phyloP scores from a whole-genome alignment of 2,888 invertebrate species.

The Rhodophaea formosa region DNA sequence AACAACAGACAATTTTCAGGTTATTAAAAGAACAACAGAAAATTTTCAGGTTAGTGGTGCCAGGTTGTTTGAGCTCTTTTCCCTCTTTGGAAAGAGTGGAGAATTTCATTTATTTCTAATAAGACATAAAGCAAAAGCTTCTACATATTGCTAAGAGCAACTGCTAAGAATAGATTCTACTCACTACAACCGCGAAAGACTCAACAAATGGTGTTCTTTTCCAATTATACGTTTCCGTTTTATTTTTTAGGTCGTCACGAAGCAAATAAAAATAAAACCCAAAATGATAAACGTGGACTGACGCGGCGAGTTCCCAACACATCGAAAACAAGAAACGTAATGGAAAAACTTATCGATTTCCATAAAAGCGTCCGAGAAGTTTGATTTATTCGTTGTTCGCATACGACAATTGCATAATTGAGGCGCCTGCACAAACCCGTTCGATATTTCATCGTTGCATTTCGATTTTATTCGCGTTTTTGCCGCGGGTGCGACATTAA shows the following conservation, averaged over 20 bases:
- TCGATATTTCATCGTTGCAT: slow-evolving; percentile 64
- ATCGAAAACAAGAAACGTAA: slow-evolving; percentile 14
- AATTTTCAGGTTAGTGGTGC: too few species aligned
- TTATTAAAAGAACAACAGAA: too few species aligned
- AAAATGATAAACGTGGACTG: background rate
- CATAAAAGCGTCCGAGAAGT: slow-evolving; percentile 24
- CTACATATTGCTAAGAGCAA: too few species aligned
- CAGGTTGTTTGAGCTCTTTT: too few species aligned
- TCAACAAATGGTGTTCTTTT: slow-evolving; percentile 6
- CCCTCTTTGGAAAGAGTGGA: too few species aligned
- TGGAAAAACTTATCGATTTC: slow-evolving; percentile 15
- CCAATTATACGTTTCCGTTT: slow-evolving; percentile 8
- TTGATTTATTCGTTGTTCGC: slow-evolving; percentile 51
- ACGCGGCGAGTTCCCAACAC: slow-evolving; percentile 11
- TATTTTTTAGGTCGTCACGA: slow-evolving; percentile 9
- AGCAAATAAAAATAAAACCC: slow-evolving; percentile 10
- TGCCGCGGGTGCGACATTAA: slow-evolving; percentile 68
- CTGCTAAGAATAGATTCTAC: background rate
- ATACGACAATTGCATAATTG: slow-evolving; percentile 59
- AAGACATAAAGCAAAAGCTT: too few species aligned
- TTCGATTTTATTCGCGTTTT: slow-evolving; percentile 69
- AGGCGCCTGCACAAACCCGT: slow-evolving; percentile 64
- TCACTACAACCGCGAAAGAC: background rate
- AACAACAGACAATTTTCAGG: too few species aligned
- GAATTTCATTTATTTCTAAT: too few species aligned